Evolutionary conservation across 2,888 invertebrate genomes (phyloP), one percentile per base, ranked within the genome.

Genomic region (Hypolimnas misippus): DNA sequence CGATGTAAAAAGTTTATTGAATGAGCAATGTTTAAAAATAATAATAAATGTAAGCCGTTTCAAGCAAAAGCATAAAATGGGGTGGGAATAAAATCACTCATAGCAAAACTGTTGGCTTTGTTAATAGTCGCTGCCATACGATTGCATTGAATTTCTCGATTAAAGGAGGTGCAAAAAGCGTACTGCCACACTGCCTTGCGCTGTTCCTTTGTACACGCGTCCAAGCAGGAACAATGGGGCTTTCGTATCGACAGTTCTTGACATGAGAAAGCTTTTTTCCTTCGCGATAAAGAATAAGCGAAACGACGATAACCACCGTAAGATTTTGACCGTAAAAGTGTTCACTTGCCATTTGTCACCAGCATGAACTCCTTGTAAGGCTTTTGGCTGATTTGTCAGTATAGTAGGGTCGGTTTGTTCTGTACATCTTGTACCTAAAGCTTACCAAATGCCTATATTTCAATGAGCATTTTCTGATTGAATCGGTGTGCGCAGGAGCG

Each of bases 261-360:
- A 91, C 89, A 89, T 76, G 86, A 80, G 89, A 91, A 90, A 80
- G 85, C 88, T 87, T 89, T 89, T 89, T 89, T 89, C 84, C 84
- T 74, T 81, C 74, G 76, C 85, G 86, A 87, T 87, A 88, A 88
- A 87, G 74, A 82, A 84, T 79, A 72, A 76, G 75, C 68, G 75
- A 71, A 74, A 76, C 72, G 72, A 71, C 68, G 58, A 66, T 68
- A 67, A 62, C 64, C 78, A 80, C 69, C 19, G 10, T 70, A 77
- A 78, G 77, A 77, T 76, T 84, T 80, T 78, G 77, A 76, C 71
- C 74, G 75, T 85, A 81, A 84, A 86, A 84, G 83, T 82, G 70
- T 79, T 76, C 72, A 65, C 69, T 69, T 75, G n/a, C 12, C 44
- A 19, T 54, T 46, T 58, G 67, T 70, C 73, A 65, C 64, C 71